Evolutionary conservation across 2,797 vertebrate species (phyloP).

Genomic region (Bufotes viridis): DNA sequence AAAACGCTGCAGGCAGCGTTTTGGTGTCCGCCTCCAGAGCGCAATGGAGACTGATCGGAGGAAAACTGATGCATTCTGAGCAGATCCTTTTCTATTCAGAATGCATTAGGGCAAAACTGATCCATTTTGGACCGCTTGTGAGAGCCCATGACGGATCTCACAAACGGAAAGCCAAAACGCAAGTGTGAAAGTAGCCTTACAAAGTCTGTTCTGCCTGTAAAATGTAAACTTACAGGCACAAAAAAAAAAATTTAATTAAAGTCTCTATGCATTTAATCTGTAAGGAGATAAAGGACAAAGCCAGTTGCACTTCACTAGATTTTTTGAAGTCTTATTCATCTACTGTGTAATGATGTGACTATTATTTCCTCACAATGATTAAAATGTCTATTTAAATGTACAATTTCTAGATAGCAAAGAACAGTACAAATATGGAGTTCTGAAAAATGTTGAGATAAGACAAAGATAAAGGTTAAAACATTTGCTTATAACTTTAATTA

Average conservation of each 20-base stretch:
- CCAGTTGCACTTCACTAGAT: background rate
- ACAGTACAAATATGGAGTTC: background rate
- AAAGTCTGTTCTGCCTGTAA: no score
- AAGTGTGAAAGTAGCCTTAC: no score
- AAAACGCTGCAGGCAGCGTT: no score
- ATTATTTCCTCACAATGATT: background rate
- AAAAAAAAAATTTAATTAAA: background rate
- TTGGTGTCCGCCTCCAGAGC: no score
- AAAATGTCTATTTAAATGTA: background rate
- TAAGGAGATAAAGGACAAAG: background rate
- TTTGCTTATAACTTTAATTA: background rate
- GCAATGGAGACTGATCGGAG: no score
- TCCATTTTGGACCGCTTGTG: no score
- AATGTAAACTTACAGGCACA: no score
- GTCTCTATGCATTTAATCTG: background rate
- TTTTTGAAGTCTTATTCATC: background rate
- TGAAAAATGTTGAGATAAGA: conserved; percentile 2
- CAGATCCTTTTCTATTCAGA: no score
- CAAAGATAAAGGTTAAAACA: conserved; percentile 6
- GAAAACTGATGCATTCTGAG: no score
- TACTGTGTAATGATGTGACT: background rate
- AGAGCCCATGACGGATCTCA: no score
- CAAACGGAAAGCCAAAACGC: no score
- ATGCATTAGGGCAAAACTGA: no score
- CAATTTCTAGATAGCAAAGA: conserved; percentile 5